phyloP scores from a whole-genome alignment of 1,140 invertebrate genomes.

The Pararge aegeria region DNA sequence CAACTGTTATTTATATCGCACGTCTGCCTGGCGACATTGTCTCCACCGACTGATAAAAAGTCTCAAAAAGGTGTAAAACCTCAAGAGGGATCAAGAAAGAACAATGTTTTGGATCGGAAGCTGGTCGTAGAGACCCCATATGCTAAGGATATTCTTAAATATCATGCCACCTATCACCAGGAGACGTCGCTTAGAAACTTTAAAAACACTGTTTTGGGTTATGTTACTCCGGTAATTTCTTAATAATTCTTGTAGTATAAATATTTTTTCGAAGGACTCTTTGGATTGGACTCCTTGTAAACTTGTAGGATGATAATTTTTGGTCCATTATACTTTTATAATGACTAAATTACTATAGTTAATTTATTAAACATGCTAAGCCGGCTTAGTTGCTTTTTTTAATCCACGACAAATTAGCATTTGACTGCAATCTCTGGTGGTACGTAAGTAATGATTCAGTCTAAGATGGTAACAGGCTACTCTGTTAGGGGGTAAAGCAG shows the following conservation, averaged over 20 bases:
- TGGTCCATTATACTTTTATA: no score
- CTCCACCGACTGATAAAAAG: conserved; percentile 76
- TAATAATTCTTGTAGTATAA: background rate
- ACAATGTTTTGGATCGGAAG: conserved; percentile 85
- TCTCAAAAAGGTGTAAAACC: conserved; percentile 70
- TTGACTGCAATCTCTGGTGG: no score
- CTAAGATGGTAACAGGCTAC: no score
- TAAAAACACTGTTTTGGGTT: conserved; percentile 88
- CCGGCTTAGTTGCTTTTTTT: no score
- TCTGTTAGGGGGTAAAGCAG: no score
- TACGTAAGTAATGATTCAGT: no score
- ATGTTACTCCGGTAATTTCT: conserved; percentile 90
- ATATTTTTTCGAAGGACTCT: no score
- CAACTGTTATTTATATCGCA: conserved; percentile 53
- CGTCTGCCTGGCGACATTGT: conserved; percentile 72
- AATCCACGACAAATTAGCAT: no score
- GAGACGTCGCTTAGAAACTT: conserved; percentile 84
- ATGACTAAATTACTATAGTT: no score
- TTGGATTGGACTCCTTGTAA: no score
- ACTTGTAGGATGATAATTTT: no score
- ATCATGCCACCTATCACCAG: conserved; percentile 87
- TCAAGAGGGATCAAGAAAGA: conserved; percentile 82
- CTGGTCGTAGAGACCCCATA: conserved; percentile 84
- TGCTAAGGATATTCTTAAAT: conserved; percentile 86
- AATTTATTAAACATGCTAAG: no score